These are phyloP conservation scores for Megastigmus dorsalis DNA, from an alignment of 2,888 invertebrate genomes.

Conservation along the genomic window DNA sequence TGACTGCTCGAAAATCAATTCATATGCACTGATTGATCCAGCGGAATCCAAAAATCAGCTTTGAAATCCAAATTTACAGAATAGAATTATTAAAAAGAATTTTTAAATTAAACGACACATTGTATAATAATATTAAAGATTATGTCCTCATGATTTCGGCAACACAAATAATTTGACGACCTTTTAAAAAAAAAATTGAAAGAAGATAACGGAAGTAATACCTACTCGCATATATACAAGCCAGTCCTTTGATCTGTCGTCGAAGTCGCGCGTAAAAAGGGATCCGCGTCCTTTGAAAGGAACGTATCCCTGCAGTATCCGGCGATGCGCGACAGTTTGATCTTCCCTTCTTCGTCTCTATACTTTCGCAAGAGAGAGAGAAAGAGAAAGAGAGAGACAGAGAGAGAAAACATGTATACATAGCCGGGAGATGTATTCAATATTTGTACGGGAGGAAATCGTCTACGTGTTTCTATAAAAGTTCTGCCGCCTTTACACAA, in stretches of 20 bases:
- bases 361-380: conserved; percentile 29
- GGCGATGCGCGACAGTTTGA: background rate
- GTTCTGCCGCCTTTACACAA: background rate
- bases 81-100: too few species aligned
- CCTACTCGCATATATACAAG: background rate
- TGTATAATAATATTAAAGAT: too few species aligned
- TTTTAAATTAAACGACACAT: too few species aligned
- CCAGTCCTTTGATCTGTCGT: conserved; percentile 34
- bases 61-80: too few species aligned
- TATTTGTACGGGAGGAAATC: conserved; percentile 49
- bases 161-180: too few species aligned
- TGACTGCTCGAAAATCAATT: too few species aligned
- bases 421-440: too few species aligned
- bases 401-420: background rate
- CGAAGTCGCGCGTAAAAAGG: conserved; percentile 1
- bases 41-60: too few species aligned
- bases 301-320: background rate
- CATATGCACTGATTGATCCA: too few species aligned
- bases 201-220: conserved; percentile 24
- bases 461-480: conserved; percentile 12
- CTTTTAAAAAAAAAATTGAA: background rate
- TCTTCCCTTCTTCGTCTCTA: conserved; percentile 19
- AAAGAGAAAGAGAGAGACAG: too few species aligned
- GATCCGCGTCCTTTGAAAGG: conserved; percentile 1
- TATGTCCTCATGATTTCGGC: too few species aligned